Evolutionary conservation across 2,888 invertebrate species (phyloP), one percentile per base, ranked within the genome.

Genomic region (Orthonevra nobilis): DNA sequence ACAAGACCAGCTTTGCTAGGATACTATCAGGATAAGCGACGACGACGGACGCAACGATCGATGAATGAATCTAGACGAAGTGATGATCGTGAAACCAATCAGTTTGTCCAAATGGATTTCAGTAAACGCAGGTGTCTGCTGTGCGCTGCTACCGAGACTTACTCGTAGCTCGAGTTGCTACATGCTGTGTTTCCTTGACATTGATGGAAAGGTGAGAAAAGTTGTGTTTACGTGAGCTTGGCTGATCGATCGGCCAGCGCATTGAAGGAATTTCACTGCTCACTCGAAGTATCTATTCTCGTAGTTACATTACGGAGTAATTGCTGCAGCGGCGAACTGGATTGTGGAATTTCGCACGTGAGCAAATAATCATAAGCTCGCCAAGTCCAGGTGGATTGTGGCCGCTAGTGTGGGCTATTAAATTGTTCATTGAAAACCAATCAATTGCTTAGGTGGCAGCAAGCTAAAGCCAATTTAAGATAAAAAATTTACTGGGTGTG

Each of bases 271-370:
- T 79, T 79, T 64, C 46, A 19, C 15, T 66, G 40, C 10, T 15
- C 40, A 50, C 32, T 30, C 40, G 32, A n/a, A 6, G 6, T 56
- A 30, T 61, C 23, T 10, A 23, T 36, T 42, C n/a, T n/a, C n/a
- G 26, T 30, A 56, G 63, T 48, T 63, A 40, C 32, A 56, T 32
- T 61, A 60, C 3, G 26, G 34, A 58, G 50, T 77, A 72, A 77
- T 72, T 70, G 42, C 60, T 50, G 32, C 23, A 46, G 20, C n/a
- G n/a, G n/a, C 56, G 28, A 73, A 79, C 66, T 79, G 48, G 79
- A 79, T 79, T 73, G 68, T 58, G 63, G 81, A 74, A 81, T 74
- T 58, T 81, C 69, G 74, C 74, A 81, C 81, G 74, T 81, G 74
- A 74, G 63, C 68, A 74, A 69, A 69, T 74, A 69, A 17, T 28